phyloP scores from a whole-genome alignment of 2,113 vertebrate genomes.

The Tragelaphus scriptus region DNA sequence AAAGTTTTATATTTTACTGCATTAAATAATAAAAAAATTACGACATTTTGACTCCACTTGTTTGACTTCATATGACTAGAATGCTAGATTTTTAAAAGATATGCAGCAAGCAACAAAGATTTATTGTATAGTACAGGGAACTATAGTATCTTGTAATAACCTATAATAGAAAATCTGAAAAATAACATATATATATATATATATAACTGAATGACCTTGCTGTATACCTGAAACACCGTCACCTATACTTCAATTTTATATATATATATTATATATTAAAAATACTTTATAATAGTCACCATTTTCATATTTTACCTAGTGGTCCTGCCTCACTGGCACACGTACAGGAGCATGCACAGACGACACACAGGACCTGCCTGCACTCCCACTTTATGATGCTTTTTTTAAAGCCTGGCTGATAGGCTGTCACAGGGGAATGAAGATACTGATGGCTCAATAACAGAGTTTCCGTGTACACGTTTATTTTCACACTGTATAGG shows the following conservation, averaged over 20 bases:
- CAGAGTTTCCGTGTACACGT: constrained; percentile 1
- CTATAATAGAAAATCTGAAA: neutral
- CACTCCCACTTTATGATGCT: constrained; percentile 66
- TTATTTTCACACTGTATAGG: neutral
- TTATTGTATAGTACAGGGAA: neutral
- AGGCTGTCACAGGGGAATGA: constrained; percentile 51
- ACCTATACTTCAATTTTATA: neutral
- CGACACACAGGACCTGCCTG: constrained; percentile 47
- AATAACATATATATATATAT: neutral
- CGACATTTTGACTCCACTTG: neutral
- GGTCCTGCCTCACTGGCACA: constrained; percentile 63
- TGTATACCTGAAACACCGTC: neutral
- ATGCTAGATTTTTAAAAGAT: neutral
- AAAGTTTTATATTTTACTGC: constrained; percentile 71
- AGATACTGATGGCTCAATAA: constrained; percentile 46
- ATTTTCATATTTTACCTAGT: constrained; percentile 76
- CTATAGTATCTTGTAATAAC: neutral
- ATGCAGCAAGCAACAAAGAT: neutral
- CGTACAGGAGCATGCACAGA: neutral
- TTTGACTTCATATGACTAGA: neutral
- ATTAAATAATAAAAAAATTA: neutral
- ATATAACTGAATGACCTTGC: neutral
- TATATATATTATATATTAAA: neutral
- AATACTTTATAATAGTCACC: constrained; percentile 71
- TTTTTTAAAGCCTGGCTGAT: constrained; percentile 61